Base-by-base conservation (phyloP, 2,888 invertebrate species). In the Diaperis boleti region DNA sequence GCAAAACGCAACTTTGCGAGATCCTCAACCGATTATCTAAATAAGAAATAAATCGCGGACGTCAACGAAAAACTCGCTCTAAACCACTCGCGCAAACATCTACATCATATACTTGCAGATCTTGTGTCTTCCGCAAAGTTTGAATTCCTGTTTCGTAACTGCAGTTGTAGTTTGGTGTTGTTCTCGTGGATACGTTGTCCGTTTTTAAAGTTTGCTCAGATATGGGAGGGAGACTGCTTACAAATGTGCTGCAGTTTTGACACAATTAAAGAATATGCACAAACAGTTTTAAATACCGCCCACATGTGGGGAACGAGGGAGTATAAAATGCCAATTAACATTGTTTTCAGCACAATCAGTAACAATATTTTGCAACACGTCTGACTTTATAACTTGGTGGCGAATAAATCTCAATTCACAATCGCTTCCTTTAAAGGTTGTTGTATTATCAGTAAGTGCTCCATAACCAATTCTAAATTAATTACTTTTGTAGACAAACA, bases 1-100 rank as follows among this genome's bases (percentile, higher is more conserved):
- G 42, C n/a, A 56, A 45, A 44, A 35, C 45, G 56, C 56, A 56
- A 56, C 56, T 33, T 56, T 56, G 56, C 56, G 45, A 45, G 44
- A 45, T 56, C 56, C 45, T 42, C 13, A 33, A 17, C 39, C 52
- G 55, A 52, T 55, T 42, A 55, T 42, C 55, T 55, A 55, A 42
- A 52, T 52, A 52, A 41, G 17, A 31, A 42, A 55, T 55, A 55
- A 55, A 55, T 41, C 42, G 42, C 29, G 31, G 31, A 41, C 31
- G 37, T 52, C 39, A 18, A 39, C 26, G 13, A 31, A 42, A 55
- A 55, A 55, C 42, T 29, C 55, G 17, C 22, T 15, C 15, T 22
- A 52, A 52, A 35, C 52, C 39, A 33, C 52, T 26, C 18, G 1
- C 7, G 22, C 22, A 52, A n/a, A 39, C 26, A 26, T 14, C 52